phyloP scores from a whole-genome alignment of 2,888 invertebrate species.

The Callyntrura sp. region DNA sequence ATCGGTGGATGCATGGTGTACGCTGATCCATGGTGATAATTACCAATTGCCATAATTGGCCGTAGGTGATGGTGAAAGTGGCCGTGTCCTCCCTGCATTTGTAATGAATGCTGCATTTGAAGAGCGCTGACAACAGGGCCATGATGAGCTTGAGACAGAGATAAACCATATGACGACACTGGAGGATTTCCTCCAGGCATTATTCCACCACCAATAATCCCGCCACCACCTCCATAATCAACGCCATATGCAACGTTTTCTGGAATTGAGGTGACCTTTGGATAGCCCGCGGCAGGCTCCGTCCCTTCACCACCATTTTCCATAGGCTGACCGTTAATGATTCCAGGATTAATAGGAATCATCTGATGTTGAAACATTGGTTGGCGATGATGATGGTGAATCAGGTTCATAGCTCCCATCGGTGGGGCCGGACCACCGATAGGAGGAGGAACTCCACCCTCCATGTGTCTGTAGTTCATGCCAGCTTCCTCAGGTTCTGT shows the following conservation, averaged over 20 bases:
- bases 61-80: conserved; percentile 69
- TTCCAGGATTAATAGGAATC: conserved; percentile 58
- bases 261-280: conserved; percentile 12
- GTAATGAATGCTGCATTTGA: conserved; percentile 76
- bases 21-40: conserved; percentile 40
- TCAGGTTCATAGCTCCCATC: conserved; percentile 3
- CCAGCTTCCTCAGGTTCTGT: conserved; percentile 17
- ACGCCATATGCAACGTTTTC: conserved; percentile 29
- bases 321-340: conserved; percentile 10
- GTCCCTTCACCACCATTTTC: conserved; percentile 29
- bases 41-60: conserved; percentile 61
- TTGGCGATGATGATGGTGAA: not conserved
- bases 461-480: conserved; percentile 47
- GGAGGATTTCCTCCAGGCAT: conserved; percentile 54
- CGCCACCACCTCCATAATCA: conserved; percentile 53
- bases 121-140: conserved; percentile 77
- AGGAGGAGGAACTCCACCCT: not conserved
- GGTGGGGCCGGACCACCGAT: conserved; percentile 8
- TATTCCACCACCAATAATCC: not conserved
- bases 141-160: conserved; percentile 77
- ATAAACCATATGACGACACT: conserved; percentile 61
- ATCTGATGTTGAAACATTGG: conserved; percentile 57
- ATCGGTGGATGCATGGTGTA: conserved; percentile 49
- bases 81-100: conserved; percentile 61
- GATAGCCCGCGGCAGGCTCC: not conserved